Percentiles rank a stretch among this genome's conserved stretches.
Evolutionary conservation across 2,888 invertebrate species (phyloP).

Genomic region (Sympetrum striolatum): DNA sequence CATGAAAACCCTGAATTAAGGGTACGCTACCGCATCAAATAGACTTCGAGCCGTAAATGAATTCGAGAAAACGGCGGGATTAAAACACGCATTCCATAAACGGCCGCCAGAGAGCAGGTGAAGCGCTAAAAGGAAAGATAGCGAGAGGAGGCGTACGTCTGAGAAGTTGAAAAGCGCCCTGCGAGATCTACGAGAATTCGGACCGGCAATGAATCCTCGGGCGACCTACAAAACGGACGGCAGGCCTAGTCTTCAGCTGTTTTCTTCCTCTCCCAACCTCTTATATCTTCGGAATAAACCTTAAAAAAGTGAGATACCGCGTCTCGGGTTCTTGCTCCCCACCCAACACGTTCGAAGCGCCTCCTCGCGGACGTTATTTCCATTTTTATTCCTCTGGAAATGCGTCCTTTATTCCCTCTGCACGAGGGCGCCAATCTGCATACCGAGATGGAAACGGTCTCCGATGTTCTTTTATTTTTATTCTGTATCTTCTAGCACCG

Average conservation of each 20-base stretch:
- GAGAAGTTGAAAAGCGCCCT: background rate
- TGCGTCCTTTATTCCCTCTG: background rate
- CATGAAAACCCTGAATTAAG: background rate
- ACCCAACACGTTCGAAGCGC: background rate
- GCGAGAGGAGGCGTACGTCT: background rate
- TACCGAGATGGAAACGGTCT: background rate
- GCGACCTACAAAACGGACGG: background rate
- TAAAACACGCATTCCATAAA: background rate
- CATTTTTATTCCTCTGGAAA: background rate
- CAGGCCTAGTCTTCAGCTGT: background rate
- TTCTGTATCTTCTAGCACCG: background rate
- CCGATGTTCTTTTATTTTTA: background rate
- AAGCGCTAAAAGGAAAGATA: background rate
- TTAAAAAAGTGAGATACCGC: background rate
- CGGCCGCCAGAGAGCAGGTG: background rate
- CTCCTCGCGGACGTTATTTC: background rate
- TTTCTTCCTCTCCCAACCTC: background rate
- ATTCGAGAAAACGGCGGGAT: background rate
- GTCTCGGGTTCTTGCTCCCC: background rate
- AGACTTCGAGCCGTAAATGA: too few relatives aligned
- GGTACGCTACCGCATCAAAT: too few relatives aligned
- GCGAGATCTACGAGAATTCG: background rate
- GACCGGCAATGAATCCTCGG: background rate
- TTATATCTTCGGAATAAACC: background rate
- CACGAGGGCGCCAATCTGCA: background rate